Conservation (phyloP, 2,113 vertebrate species). For the Phaethon lepturus region DNA sequence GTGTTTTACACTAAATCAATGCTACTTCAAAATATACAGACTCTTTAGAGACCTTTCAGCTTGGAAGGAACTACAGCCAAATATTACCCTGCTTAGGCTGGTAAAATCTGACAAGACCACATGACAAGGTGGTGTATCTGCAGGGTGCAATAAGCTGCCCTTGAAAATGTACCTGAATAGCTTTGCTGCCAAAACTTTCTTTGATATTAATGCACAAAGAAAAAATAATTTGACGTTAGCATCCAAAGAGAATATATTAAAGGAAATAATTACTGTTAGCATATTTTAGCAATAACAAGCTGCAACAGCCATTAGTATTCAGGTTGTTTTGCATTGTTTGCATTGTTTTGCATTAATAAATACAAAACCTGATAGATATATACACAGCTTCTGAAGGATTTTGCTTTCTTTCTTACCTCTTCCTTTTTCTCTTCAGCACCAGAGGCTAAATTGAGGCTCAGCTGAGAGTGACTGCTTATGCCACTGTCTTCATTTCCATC, state of each 20-base stretch:
- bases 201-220: slow-evolving; percentile 26
- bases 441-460: slow-evolving; percentile 53
- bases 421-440: slow-evolving; percentile 72
- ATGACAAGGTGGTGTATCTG: neutral
- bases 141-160: slow-evolving; percentile 17
- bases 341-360: slow-evolving; percentile 42
- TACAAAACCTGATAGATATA: neutral
- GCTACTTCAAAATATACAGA: neutral
- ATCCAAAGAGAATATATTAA: slow-evolving; percentile 37
- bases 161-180: neutral
- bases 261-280: slow-evolving; percentile 18
- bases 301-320: neutral
- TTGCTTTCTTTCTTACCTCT: slow-evolving; percentile 76
- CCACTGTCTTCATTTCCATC: slow-evolving; percentile 74
- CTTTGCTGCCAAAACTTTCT: slow-evolving; percentile 20
- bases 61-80: neutral
- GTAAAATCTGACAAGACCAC: slow-evolving; percentile 8
- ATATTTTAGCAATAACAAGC: slow-evolving; percentile 35
- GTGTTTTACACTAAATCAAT: neutral
- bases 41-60: neutral
- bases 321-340: neutral
- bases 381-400: neutral
- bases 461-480: slow-evolving; percentile 71
- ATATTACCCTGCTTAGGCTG: neutral
- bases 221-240: slow-evolving; percentile 24